Evolutionary conservation across 2,113 vertebrate species (phyloP), one percentile per base, ranked within the genome.

Genomic region (Microtus ochrogaster): DNA sequence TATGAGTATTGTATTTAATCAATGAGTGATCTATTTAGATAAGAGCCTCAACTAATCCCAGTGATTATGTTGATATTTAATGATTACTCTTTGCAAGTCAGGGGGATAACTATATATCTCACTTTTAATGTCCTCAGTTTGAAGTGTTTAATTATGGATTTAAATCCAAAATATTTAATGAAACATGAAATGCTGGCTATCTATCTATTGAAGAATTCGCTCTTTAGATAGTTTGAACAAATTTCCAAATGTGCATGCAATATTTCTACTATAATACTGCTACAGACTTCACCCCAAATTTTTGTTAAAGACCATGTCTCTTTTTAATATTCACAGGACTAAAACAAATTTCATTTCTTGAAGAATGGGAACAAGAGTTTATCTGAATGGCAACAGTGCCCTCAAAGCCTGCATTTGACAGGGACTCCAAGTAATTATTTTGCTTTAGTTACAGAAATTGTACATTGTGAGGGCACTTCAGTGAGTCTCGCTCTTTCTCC

Each of bases 391-490:
- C 82, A 6, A 1, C 70, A 94, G 4, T 72, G 82, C 14, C 61
- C 39, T 85, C 28, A 7, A 14, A 65, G 8, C 0, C 7, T 72
- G 2, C 1, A 3, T 70, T 90, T 89, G 30, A 61, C 36, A 5
- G 41, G 5, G 9, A 49, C 10, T 39, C 21, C 21, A 81, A 47
- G 21, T n/a, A 66, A 92, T 5, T 82, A 55, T 85, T 94, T 83
- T 68, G 49, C 4, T 89, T 94, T 91, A 83, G 36, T 70, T 79
- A 81, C 30, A 36, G n/a, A 93, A 86, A 39, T n/a, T 89, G 30
- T 2, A 49, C 30, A 44, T 81, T 39, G 28, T 90, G 22, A 68
- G n/a, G 8, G 12, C 4, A 55, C 74, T 92, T 88, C 26, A 70
- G 16, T 86, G 41, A 65, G n/a, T 79, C 1, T 7, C 5, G 70